These are phyloP conservation scores for Aethina tumida DNA, from an alignment of 1,140 invertebrate species.

Conservation along the genomic window DNA sequence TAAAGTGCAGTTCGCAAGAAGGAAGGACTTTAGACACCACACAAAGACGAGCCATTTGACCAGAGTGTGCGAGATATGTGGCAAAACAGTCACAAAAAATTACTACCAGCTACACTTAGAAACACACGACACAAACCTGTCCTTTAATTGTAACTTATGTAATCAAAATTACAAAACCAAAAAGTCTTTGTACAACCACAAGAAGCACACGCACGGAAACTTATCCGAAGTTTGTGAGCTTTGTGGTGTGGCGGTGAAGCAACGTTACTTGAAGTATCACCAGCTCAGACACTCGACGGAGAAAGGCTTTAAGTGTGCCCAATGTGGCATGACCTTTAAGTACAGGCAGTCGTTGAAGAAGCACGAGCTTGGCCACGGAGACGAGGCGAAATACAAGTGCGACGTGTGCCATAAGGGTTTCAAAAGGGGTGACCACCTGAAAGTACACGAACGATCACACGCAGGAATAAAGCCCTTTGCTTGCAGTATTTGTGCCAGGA, in stretches of 20 bases:
- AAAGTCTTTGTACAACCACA: no score
- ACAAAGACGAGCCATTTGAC: background rate
- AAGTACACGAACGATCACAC: constrained; percentile 51
- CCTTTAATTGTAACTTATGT: no score
- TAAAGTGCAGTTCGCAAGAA: background rate
- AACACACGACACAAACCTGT: no score
- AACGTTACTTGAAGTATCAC: constrained; percentile 13
- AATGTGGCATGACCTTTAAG: constrained; percentile 63
- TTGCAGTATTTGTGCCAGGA: constrained; percentile 57
- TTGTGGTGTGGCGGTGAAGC: constrained; percentile 12
- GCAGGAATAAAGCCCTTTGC: constrained; percentile 61
- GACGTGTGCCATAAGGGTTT: constrained; percentile 19
- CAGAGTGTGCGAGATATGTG: constrained; percentile 10
- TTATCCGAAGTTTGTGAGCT: no score
- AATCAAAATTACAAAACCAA: no score
- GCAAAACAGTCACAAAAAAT: constrained; percentile 7
- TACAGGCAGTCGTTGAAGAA: constrained; percentile 36
- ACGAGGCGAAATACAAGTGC: constrained; percentile 18
- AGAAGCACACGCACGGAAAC: constrained; percentile 10
- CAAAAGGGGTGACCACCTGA: constrained; percentile 16
- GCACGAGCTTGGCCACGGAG: constrained; percentile 17
- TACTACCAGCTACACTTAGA: no score
- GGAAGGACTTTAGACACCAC: background rate
- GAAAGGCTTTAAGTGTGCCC: constrained; percentile 42
- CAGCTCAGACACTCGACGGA: constrained; percentile 15